Evolutionary conservation across 2,888 invertebrate genomes (phyloP).

Genomic region (Mesodorylaimus sp.): DNA sequence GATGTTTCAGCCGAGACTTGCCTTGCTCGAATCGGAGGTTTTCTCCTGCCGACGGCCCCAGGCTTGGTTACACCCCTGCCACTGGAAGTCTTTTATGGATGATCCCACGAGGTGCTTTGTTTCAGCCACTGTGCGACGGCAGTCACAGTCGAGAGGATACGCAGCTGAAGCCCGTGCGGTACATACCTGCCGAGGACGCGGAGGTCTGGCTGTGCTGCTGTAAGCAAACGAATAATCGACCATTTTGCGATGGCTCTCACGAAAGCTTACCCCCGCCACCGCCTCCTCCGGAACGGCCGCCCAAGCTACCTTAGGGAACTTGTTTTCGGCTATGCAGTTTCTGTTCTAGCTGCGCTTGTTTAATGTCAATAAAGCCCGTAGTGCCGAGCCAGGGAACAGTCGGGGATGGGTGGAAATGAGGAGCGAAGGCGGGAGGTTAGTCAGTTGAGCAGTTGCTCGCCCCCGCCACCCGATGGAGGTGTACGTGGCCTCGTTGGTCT

Average conservation of each 20-base stretch:
- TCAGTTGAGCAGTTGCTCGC: background rate
- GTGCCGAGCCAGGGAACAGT: no score
- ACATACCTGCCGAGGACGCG: constrained; percentile 62
- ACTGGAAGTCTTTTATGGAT: no score
- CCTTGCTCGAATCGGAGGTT: no score
- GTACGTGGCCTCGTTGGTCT: constrained; percentile 24
- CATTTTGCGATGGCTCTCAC: constrained; percentile 93
- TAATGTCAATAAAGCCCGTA: no score
- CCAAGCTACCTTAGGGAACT: no score
- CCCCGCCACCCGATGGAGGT: constrained; percentile 17
- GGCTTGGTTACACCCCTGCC: no score
- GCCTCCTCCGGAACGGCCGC: no score
- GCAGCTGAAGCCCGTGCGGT: constrained; percentile 54
- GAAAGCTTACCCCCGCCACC: constrained; percentile 41
- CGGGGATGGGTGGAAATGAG: background rate
- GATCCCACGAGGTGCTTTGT: no score
- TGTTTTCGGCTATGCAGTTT: no score
- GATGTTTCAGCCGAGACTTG: no score
- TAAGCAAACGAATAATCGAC: constrained; percentile 75
- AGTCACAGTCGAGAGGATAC: constrained; percentile 61
- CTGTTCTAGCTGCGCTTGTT: no score
- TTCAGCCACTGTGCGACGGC: constrained; percentile 78
- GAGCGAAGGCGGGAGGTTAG: background rate
- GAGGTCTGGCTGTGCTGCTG: constrained; percentile 95
- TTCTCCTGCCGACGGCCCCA: no score